These are phyloP conservation scores for Microtus montanus DNA, from an alignment of 2,113 vertebrate species.

Conservation along the genomic window DNA sequence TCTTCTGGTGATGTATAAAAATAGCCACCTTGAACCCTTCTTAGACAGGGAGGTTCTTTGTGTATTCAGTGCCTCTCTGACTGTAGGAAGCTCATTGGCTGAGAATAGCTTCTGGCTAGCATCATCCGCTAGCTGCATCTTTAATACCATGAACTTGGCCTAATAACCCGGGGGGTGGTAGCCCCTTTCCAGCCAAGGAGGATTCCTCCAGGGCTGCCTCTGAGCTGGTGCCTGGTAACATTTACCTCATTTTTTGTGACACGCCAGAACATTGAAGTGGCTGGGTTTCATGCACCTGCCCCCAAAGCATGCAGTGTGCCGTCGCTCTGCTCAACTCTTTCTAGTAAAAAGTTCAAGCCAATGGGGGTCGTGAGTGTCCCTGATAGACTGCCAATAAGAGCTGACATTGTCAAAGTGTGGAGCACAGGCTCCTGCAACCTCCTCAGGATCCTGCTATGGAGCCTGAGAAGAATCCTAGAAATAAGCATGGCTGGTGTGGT, in stretches of 20 bases:
- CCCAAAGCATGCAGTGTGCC: background rate
- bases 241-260: constrained; percentile 56
- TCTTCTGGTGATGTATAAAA: constrained; percentile 59
- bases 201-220: constrained; percentile 45
- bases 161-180: constrained; percentile 66
- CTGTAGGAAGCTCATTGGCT: constrained; percentile 19
- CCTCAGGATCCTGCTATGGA: background rate
- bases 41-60: constrained; percentile 26
- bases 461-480: constrained; percentile 32
- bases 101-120: constrained; percentile 38
- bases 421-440: background rate
- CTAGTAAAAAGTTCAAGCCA: constrained; percentile 36
- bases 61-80: constrained; percentile 38
- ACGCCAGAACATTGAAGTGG: constrained; percentile 59
- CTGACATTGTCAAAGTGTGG: constrained; percentile 61
- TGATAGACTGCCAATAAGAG: constrained; percentile 4
- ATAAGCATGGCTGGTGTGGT: background rate
- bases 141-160: constrained; percentile 63
- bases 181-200: constrained; percentile 64
- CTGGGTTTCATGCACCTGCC: constrained; percentile 58
- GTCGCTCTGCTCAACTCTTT: background rate
- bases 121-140: constrained; percentile 7
- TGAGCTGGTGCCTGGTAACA: constrained; percentile 31
- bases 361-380: background rate
- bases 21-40: constrained; percentile 53